phyloP scores from a whole-genome alignment of 2,113 vertebrate species.

The Spea bombifrons region DNA sequence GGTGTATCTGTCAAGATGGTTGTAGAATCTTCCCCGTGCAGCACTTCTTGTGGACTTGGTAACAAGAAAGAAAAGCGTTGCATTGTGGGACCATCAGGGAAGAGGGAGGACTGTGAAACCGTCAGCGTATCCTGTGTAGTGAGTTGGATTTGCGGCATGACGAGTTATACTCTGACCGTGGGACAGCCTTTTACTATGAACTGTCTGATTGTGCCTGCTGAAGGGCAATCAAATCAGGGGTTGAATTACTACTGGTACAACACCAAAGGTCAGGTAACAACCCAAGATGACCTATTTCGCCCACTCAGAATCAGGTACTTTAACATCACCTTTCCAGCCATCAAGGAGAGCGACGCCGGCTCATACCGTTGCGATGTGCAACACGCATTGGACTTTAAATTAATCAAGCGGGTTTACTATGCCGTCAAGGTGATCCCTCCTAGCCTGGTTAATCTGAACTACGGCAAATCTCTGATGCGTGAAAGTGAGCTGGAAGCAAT shows the following conservation, averaged over 20 bases:
- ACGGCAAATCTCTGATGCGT: conserved; percentile 55
- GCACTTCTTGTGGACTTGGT: conserved; percentile 81
- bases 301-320: conserved; percentile 51
- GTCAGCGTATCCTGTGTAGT: conserved; percentile 62
- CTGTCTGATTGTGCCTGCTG: conserved; percentile 65
- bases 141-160: conserved; percentile 76
- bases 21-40: conserved; percentile 69
- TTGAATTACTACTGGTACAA: conserved; percentile 74
- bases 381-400: conserved; percentile 49
- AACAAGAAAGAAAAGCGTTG: conserved; percentile 72
- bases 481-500: conserved; percentile 55
- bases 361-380: conserved; percentile 84
- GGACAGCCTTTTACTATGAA: conserved; percentile 65
- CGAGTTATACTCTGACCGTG: conserved; percentile 54
- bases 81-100: conserved; percentile 40
- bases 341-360: conserved; percentile 71
- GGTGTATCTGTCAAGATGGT: conserved; percentile 49
- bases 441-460: conserved; percentile 66
- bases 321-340: conserved; percentile 59
- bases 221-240: conserved; percentile 51
- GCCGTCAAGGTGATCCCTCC: conserved; percentile 72
- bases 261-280: conserved; percentile 76
- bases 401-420: conserved; percentile 77
- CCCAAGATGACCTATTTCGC: conserved; percentile 66
- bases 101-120: conserved; percentile 52